Conservation (phyloP, 2,113 vertebrate species). For the Rhinoptilus africanus region DNA sequence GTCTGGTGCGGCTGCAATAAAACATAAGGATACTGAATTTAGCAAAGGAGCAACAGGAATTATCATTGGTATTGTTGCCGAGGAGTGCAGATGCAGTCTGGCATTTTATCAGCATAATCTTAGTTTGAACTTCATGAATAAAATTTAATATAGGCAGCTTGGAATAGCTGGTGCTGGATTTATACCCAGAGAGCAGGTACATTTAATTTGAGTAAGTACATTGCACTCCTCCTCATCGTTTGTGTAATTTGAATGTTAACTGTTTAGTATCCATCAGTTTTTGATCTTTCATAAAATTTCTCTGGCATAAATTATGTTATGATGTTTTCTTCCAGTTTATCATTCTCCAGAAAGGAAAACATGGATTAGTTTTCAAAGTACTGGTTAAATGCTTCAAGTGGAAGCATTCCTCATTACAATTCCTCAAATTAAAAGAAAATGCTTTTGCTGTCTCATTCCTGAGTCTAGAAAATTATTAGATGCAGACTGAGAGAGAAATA, state of each 20-base stretch:
- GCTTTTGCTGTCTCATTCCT: not conserved
- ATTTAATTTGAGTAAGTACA: constrained; percentile 54
- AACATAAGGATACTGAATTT: constrained; percentile 37
- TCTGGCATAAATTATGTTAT: not conserved
- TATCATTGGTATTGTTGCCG: constrained; percentile 15
- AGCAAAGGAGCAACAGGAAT: constrained; percentile 39
- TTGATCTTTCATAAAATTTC: not conserved
- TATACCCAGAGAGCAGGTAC: constrained; percentile 39
- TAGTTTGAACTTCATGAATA: constrained; percentile 40
- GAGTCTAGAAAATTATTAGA: not conserved
- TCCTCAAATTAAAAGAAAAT: not conserved
- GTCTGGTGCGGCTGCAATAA: constrained; percentile 35
- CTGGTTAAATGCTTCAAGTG: not conserved
- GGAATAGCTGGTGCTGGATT: constrained; percentile 26
- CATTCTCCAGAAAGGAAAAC: not conserved
- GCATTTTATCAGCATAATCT: constrained; percentile 57
- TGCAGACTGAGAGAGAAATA: not conserved
- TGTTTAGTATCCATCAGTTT: not conserved
- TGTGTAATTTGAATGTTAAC: constrained; percentile 30
- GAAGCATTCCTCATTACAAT: not conserved
- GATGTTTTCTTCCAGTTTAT: not conserved
- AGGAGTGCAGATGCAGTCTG: constrained; percentile 44
- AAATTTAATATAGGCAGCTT: constrained; percentile 28
- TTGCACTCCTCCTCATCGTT: not conserved
- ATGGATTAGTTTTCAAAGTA: not conserved